These are phyloP conservation scores for Toxotes jaculatrix DNA, from an alignment of 2,113 vertebrate genomes.

Conservation along the genomic window DNA sequence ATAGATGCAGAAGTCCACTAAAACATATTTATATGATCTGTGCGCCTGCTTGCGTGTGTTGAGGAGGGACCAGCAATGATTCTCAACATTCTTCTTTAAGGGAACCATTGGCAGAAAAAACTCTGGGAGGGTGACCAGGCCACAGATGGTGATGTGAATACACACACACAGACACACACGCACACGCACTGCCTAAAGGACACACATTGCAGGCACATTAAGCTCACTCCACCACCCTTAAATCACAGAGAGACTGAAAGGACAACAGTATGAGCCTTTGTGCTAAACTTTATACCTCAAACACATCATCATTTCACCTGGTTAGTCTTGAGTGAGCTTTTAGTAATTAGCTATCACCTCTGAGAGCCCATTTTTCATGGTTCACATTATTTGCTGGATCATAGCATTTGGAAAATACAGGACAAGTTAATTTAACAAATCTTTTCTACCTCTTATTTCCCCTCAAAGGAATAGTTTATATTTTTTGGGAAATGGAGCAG, in stretches of 20 bases:
- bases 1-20: not conserved
- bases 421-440: not conserved
- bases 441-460: not conserved
- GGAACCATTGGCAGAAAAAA: constrained; percentile 63
- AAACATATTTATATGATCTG: constrained; percentile 23
- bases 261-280: constrained; percentile 9
- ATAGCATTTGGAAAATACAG: not conserved
- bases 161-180: constrained; percentile 54
- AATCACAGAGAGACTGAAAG: constrained; percentile 28
- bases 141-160: constrained; percentile 72
- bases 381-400: not conserved
- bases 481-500: not conserved
- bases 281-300: not conserved
- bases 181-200: constrained; percentile 68
- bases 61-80: constrained; percentile 47
- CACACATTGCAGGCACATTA: constrained; percentile 58
- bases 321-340: not conserved
- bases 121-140: constrained; percentile 71
- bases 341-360: not conserved
- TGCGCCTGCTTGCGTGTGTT: constrained; percentile 32
- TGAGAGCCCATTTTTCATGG: not conserved
- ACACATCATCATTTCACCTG: constrained; percentile 12
- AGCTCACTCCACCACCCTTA: constrained; percentile 46
- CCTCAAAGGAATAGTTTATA: not conserved
- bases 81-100: constrained; percentile 65